These are phyloP conservation scores for Grapholita molesta DNA, from an alignment of 1,140 invertebrate species.

Conservation along the genomic window DNA sequence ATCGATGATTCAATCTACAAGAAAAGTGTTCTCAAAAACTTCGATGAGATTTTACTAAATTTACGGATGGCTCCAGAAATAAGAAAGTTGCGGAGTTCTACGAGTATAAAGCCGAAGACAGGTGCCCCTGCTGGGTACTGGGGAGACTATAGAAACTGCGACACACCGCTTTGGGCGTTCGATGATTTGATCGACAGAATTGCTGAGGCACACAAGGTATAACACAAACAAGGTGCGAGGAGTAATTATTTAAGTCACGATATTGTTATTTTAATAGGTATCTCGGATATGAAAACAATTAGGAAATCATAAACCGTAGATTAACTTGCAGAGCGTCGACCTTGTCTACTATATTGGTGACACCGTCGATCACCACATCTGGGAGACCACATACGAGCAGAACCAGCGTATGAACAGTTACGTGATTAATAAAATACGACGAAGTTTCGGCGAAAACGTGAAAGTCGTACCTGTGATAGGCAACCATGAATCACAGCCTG, in stretches of 20 bases:
- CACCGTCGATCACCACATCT: slow-evolving; percentile 89
- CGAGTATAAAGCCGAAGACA: slow-evolving; percentile 18
- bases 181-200: slow-evolving; percentile 80
- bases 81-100: slow-evolving; percentile 28
- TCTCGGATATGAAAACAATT: too few relatives aligned
- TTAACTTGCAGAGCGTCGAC: slow-evolving; percentile 82
- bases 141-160: slow-evolving; percentile 88
- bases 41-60: slow-evolving; percentile 42
- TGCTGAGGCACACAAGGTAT: slow-evolving; percentile 75
- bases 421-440: slow-evolving; percentile 78
- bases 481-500: slow-evolving; percentile 93
- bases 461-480: slow-evolving; percentile 87
- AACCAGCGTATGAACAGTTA: slow-evolving; percentile 83
- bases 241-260: not conserved
- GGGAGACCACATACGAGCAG: slow-evolving; percentile 84
- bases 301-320: too few relatives aligned
- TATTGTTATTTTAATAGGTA: too few relatives aligned
- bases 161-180: slow-evolving; percentile 83
- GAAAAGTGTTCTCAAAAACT: slow-evolving; percentile 30
- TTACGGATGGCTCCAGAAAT: slow-evolving; percentile 40
- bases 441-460: slow-evolving; percentile 81
- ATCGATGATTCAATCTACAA: slow-evolving; percentile 38
- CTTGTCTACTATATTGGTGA: slow-evolving; percentile 93
- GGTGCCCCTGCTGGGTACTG: slow-evolving; percentile 83
- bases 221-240: not conserved